phyloP scores from a whole-genome alignment of 2,888 invertebrate genomes.

The Brachyptera risi region DNA sequence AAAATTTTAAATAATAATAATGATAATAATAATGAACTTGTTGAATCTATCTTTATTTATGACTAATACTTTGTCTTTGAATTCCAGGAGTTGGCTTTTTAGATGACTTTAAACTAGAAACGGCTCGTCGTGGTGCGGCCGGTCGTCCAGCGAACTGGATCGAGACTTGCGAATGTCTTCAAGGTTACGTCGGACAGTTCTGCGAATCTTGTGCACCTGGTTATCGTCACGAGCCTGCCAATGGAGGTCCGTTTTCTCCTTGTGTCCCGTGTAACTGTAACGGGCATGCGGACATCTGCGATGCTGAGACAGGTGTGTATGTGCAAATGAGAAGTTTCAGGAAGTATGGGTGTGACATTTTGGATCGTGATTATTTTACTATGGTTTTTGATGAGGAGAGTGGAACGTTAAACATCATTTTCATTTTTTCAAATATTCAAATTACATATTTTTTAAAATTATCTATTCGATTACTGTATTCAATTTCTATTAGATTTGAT shows the following conservation, averaged over 20 bases:
- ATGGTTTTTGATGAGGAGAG: no score
- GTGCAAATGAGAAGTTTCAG: constrained; percentile 17
- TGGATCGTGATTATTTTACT: no score
- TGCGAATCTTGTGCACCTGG: constrained; percentile 97
- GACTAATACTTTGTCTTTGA: neutral
- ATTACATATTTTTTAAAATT: no score
- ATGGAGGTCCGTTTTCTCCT: constrained; percentile 87
- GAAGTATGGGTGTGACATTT: neutral
- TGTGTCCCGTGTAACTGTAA: constrained; percentile 98
- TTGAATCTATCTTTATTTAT: no score
- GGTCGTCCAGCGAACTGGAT: constrained; percentile 85
- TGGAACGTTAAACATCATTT: no score
- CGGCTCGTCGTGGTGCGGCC: constrained; percentile 78
- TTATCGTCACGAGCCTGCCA: constrained; percentile 84
- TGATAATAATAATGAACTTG: no score
- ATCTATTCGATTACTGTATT: no score
- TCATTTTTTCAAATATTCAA: no score
- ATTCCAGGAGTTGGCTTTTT: constrained; percentile 69
- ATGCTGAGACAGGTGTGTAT: constrained; percentile 76
- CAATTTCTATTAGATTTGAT: no score
- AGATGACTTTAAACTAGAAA: constrained; percentile 83
- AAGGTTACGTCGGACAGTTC: constrained; percentile 86
- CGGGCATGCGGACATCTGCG: constrained; percentile 93
- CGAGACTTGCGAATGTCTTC: constrained; percentile 88
- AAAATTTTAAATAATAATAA: no score